Evolutionary conservation across 2,113 vertebrate species (phyloP).

Genomic region (Malurus alboscapulatus): DNA sequence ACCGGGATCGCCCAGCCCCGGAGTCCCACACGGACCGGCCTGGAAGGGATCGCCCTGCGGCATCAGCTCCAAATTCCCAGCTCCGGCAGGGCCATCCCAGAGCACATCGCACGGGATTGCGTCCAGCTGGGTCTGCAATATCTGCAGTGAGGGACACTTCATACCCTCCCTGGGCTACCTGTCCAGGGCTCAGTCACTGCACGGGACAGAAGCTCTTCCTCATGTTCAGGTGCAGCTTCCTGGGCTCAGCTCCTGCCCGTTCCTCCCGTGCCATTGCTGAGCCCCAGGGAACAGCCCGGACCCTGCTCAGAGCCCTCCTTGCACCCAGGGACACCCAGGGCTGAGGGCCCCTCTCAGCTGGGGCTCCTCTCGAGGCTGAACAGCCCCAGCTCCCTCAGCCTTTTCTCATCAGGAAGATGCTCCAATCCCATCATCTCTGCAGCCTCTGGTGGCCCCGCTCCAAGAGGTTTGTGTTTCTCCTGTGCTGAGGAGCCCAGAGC

Average conservation of each 20-base stretch:
- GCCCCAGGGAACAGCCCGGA: background rate
- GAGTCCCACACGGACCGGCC: too few species aligned
- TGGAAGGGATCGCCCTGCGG: rapidly evolving
- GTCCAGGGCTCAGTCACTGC: background rate
- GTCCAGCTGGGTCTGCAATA: background rate
- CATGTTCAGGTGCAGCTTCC: background rate
- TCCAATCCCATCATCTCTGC: background rate
- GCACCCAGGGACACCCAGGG: background rate
- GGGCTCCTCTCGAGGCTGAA: background rate
- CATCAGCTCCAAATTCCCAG: too few species aligned
- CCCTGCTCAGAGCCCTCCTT: background rate
- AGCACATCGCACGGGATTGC: too few species aligned
- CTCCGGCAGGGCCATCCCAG: background rate
- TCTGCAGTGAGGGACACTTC: background rate
- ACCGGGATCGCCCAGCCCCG: background rate
- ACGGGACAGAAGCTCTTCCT: background rate
- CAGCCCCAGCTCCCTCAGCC: background rate
- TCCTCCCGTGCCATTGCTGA: background rate
- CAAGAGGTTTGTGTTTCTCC: background rate
- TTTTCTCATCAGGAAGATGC: background rate
- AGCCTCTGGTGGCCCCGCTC: background rate
- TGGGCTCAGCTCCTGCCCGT: background rate
- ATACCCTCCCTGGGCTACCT: background rate
- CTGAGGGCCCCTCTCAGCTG: background rate
- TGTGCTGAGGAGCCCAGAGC: background rate